These are phyloP conservation scores for Mungos mungo DNA, from an alignment of 2,113 vertebrate species.

Conservation along the genomic window DNA sequence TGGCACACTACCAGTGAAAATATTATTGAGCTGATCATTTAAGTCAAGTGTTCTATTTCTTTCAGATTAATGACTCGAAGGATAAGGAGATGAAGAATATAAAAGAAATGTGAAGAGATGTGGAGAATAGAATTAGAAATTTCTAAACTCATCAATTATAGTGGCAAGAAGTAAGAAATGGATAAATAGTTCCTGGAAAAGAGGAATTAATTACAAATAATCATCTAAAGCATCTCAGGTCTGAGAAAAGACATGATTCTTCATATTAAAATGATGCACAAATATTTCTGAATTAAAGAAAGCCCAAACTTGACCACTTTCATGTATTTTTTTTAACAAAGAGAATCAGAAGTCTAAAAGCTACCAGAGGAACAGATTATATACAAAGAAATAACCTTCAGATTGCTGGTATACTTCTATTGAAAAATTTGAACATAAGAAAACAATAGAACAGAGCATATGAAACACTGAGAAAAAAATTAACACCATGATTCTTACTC, in stretches of 20 bases:
- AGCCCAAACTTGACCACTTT: neutral
- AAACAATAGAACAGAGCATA: neutral
- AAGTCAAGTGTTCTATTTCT: neutral
- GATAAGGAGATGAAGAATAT: neutral
- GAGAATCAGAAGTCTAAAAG: neutral
- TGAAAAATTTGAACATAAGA: neutral
- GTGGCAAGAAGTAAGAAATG: neutral
- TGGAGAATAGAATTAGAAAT: neutral
- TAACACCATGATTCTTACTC: neutral
- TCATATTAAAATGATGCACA: neutral
- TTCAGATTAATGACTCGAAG: neutral
- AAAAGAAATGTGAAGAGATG: neutral
- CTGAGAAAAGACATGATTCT: neutral
- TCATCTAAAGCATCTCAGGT: neutral
- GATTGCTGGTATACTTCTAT: neutral
- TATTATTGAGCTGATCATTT: neutral
- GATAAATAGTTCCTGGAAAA: neutral
- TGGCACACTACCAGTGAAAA: neutral
- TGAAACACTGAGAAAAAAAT: neutral
- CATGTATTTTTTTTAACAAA: neutral
- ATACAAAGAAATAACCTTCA: neutral
- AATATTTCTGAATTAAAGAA: neutral
- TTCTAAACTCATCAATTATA: neutral
- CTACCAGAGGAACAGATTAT: neutral
- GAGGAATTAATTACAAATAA: neutral